Evolutionary conservation across 1,140 invertebrate species (phyloP), one percentile per base, ranked within the genome.

Genomic region (Lepidurus couesii): DNA sequence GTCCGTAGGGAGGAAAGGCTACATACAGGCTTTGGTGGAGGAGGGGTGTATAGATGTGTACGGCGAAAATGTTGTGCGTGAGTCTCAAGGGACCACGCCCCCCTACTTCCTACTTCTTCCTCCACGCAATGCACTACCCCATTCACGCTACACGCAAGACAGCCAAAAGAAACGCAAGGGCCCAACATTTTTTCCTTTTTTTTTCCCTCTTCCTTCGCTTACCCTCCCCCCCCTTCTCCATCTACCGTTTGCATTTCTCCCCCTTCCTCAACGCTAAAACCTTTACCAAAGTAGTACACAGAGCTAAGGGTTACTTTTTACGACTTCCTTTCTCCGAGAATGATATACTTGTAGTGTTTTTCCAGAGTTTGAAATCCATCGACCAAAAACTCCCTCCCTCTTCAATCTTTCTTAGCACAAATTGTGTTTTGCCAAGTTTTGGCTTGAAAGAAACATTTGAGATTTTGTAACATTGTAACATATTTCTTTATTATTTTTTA

Each of bases 41-140:
- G 53, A 65, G 53, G 53, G 53, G 53, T 65, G 13, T 65, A 65
- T 21, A 65, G 1, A 65, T 7, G 53, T n/a, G 53, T 65, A 65
- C 53, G 4, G 3, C 16, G 53, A 65, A 65, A 65, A 65, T 21
- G 53, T 21, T 13, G 53, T 65, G 53, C 53, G 53, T 65, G 53
- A 65, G 13, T 65, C 53, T 65, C 53, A 65, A 65, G 53, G 53
- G 53, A 65, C 53, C 53, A 65, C 53, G 53, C 53, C 53, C 53
- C 21, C 53, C 6, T 16, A 7, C 53, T 21, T 65, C 21, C 34
- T 34, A 34, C 34, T 34, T 34, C 34, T 34, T 21, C 53, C n/a
- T 65, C 53, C n/a, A 65, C n/a, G 53, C 53, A 65, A 65, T 65
- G 34, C 34, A 34, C 34, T 34, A 34, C 53, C 53, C 21, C 53